These are phyloP conservation scores for Colossoma macropomum DNA, from an alignment of 2,113 vertebrate genomes.

Conservation along the genomic window DNA sequence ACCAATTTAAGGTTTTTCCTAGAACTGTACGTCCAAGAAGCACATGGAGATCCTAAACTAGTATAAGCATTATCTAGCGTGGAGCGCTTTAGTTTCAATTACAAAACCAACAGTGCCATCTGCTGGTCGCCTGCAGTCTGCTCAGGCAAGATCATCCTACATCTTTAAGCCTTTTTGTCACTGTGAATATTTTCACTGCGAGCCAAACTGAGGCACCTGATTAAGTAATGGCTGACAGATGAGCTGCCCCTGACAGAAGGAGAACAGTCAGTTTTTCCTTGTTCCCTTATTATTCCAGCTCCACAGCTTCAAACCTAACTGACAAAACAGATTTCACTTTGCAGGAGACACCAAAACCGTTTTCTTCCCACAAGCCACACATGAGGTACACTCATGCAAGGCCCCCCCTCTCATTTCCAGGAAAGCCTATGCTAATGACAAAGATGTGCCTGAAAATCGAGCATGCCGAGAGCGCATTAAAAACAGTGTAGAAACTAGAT, in stretches of 20 bases:
- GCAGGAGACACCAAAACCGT: not conserved
- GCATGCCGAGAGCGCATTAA: not conserved
- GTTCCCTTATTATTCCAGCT: not conserved
- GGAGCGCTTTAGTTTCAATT: not conserved
- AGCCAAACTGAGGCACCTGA: not conserved
- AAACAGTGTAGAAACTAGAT: not conserved
- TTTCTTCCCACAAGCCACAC: not conserved
- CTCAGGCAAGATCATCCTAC: not conserved
- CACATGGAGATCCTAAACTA: not conserved
- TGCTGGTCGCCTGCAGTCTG: conserved; percentile 12
- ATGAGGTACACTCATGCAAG: not conserved
- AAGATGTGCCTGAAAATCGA: not conserved
- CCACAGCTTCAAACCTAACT: not conserved
- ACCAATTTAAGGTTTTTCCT: too few relatives aligned
- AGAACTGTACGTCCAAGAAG: too few relatives aligned
- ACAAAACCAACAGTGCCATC: conserved; percentile 30
- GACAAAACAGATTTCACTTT: conserved; percentile 13
- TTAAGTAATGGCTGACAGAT: conserved; percentile 31
- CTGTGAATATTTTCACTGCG: not conserved
- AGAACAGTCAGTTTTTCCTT: conserved; percentile 1
- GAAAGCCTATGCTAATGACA: not conserved
- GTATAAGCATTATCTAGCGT: not conserved
- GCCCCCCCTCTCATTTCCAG: not conserved
- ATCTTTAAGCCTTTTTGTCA: conserved; percentile 3
- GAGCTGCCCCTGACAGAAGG: not conserved